A percentile compares a stretch with the other conserved stretches of the same genome.
Evolutionary conservation across 2,797 vertebrate species (phyloP).

Genomic region (Rhynchonycteris naso): DNA sequence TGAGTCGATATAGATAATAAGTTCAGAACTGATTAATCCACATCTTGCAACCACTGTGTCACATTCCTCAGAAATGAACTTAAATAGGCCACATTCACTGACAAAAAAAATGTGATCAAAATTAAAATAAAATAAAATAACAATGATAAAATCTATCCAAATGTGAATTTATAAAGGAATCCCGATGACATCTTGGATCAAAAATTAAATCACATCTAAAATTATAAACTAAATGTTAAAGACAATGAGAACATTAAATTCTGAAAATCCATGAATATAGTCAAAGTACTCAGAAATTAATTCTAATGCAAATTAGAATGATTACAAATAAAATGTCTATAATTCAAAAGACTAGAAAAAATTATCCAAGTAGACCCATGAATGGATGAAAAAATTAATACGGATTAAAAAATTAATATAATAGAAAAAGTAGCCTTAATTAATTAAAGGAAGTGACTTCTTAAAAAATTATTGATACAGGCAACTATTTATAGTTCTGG

Average conservation of each 20-base stretch:
- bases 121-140: neutral
- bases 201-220: constrained; percentile 4
- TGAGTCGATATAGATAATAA: constrained; percentile 91
- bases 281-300: neutral
- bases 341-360: constrained; percentile 7
- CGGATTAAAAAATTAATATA: neutral
- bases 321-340: constrained; percentile 7
- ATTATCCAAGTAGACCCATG: neutral
- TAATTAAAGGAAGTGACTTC: neutral
- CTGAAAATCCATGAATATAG: neutral
- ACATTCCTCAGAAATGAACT: constrained; percentile 85
- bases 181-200: neutral
- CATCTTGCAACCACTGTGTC: constrained; percentile 92
- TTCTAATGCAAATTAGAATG: neutral
- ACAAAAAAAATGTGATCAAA: neutral
- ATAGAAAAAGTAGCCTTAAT: neutral
- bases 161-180: neutral
- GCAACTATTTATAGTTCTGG: neutral
- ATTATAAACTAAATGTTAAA: constrained; percentile 13
- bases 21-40: constrained; percentile 90
- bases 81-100: neutral
- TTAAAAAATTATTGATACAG: neutral
- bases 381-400: neutral
- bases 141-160: neutral
- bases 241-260: neutral